These are phyloP conservation scores for Arnoldichthys spilopterus DNA, from an alignment of 2,797 vertebrate genomes.

Conservation along the genomic window DNA sequence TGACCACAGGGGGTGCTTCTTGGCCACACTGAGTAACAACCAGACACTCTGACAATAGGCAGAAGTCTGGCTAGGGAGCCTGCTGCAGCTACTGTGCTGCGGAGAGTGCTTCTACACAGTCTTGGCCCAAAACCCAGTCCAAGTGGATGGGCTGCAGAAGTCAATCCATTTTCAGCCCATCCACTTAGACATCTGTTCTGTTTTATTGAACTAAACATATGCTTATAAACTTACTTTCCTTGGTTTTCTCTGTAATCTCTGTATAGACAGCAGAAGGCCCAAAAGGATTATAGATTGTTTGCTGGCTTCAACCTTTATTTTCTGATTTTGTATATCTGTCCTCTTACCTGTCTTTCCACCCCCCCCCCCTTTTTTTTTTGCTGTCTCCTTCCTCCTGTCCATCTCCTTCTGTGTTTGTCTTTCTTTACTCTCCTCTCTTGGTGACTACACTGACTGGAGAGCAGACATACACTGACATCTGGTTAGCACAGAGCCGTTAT, in stretches of 20 bases:
- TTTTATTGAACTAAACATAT: slow-evolving; percentile 39
- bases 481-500: slow-evolving; percentile 36
- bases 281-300: slow-evolving; percentile 22
- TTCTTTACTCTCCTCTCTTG: slow-evolving; percentile 4
- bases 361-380: neutral
- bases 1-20: neutral
- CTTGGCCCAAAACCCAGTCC: neutral
- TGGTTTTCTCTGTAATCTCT: slow-evolving; percentile 16
- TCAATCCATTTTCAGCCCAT: slow-evolving; percentile 14
- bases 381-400: neutral
- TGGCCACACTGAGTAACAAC: neutral
- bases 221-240: slow-evolving; percentile 30
- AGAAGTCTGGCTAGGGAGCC: neutral
- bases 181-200: slow-evolving; percentile 26
- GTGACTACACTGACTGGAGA: slow-evolving; percentile 20
- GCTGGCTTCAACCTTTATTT: slow-evolving; percentile 19
- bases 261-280: neutral
- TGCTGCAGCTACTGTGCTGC: neutral
- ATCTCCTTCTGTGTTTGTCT: slow-evolving; percentile 31
- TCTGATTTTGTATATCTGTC: slow-evolving; percentile 3
- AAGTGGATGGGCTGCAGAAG: neutral
- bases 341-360: slow-evolving; percentile 20
- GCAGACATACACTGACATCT: slow-evolving; percentile 46
- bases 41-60: neutral
- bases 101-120: neutral